Percentiles rank a stretch among this genome's conserved stretches.
Evolutionary conservation across 1,140 invertebrate genomes (phyloP).

Genomic region (Mylabris phalerata): DNA sequence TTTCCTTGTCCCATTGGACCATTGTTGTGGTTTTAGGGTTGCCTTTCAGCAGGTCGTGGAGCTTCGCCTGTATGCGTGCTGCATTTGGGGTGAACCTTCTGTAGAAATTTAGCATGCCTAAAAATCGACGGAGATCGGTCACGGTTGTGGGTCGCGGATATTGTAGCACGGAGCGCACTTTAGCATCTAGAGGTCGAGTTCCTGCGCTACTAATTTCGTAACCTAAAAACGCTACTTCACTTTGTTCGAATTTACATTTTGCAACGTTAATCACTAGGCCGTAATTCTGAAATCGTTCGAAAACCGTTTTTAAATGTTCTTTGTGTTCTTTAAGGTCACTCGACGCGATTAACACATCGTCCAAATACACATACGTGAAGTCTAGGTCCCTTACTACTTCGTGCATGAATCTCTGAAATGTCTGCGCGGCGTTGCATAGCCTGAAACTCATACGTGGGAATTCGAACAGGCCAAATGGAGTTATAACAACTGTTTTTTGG

Average conservation of each 20-base stretch:
- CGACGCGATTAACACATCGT: slow-evolving; percentile 41
- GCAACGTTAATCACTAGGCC: not conserved
- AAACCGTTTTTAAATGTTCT: not conserved
- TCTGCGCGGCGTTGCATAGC: slow-evolving; percentile 37
- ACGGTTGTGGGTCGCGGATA: slow-evolving; percentile 19
- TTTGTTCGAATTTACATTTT: slow-evolving; percentile 33
- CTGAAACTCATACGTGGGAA: slow-evolving; percentile 31
- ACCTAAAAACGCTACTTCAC: slow-evolving; percentile 31
- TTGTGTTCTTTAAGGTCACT: slow-evolving; percentile 22
- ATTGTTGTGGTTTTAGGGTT: slow-evolving; percentile 21
- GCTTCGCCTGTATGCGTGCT: slow-evolving; percentile 23
- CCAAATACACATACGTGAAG: slow-evolving; percentile 35
- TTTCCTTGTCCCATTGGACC: slow-evolving; percentile 25
- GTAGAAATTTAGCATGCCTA: slow-evolving; percentile 38
- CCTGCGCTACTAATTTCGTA: slow-evolving; percentile 31
- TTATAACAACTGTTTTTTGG: slow-evolving; percentile 37
- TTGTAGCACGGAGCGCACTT: slow-evolving; percentile 23
- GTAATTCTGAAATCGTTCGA: not conserved
- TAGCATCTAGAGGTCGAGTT: slow-evolving; percentile 13
- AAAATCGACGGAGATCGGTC: slow-evolving; percentile 30
- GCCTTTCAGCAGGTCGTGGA: slow-evolving; percentile 22
- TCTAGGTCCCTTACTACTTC: slow-evolving; percentile 36
- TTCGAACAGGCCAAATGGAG: slow-evolving; percentile 39
- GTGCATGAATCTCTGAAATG: slow-evolving; percentile 49
- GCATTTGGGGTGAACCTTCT: slow-evolving; percentile 30